phyloP scores from a whole-genome alignment of 2,797 vertebrate genomes.

The Zenarchopterus dispar region DNA sequence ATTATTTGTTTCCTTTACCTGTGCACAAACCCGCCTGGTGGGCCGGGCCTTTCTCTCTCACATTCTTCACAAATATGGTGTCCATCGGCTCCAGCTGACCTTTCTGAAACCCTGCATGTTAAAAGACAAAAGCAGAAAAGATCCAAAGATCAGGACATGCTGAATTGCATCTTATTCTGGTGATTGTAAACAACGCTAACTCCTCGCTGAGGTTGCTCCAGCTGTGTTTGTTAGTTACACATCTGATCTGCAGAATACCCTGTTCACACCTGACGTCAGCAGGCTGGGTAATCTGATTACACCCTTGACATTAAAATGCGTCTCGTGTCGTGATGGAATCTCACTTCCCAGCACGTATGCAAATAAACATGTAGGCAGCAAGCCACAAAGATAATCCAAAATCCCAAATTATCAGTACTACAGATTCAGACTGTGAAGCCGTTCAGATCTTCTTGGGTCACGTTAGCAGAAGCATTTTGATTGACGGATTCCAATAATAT shows the following conservation, averaged over 20 bases:
- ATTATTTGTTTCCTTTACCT: slow-evolving; percentile 75
- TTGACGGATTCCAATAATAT: too few species aligned
- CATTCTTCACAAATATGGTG: slow-evolving; percentile 98
- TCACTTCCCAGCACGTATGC: not conserved
- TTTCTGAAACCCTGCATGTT: slow-evolving; percentile 75
- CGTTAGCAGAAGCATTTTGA: not conserved
- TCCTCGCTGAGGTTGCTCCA: not conserved
- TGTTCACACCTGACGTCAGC: not conserved
- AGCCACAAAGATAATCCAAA: too few species aligned
- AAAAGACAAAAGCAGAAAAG: slow-evolving; percentile 6
- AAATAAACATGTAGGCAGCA: slow-evolving; percentile 3
- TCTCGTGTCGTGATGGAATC: not conserved
- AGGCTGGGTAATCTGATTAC: not conserved
- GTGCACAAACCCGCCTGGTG: slow-evolving; percentile 92
- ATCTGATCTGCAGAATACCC: not conserved
- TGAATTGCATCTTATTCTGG: not conserved
- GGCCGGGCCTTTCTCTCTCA: slow-evolving; percentile 93
- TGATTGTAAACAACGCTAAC: not conserved
- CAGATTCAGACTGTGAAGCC: too few species aligned
- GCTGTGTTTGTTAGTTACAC: not conserved
- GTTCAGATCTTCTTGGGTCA: too few species aligned
- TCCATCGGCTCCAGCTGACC: slow-evolving; percentile 95
- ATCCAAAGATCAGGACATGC: not conserved
- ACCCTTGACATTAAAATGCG: not conserved
- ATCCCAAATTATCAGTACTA: too few species aligned